phyloP scores from a whole-genome alignment of 1,140 invertebrate species.

The Plectrocnemia conspersa region DNA sequence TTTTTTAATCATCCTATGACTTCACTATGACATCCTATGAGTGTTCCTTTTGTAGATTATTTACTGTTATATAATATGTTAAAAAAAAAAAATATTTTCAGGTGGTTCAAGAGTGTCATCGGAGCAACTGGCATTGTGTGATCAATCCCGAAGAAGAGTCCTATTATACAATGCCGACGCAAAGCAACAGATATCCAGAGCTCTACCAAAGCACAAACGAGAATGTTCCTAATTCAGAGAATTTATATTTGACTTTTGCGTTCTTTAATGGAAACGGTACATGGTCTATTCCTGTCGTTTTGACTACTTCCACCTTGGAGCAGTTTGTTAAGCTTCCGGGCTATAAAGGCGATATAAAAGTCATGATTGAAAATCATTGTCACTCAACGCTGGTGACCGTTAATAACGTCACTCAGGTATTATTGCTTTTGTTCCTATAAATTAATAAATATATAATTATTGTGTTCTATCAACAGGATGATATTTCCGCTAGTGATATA shows the following conservation, averaged over 20 bases:
- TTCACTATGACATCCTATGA: too few species aligned
- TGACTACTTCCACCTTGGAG: constrained; percentile 19
- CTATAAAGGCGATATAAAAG: constrained; percentile 26
- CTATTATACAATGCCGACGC: constrained; percentile 43
- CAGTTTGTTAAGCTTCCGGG: constrained; percentile 29
- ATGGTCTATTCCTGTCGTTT: constrained; percentile 29
- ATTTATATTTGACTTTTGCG: constrained; percentile 26
- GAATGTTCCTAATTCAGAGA: constrained; percentile 1
- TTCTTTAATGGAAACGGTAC: constrained; percentile 16
- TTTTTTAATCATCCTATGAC: too few species aligned
- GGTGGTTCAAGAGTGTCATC: constrained; percentile 36
- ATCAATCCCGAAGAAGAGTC: constrained; percentile 32
- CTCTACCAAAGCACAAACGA: constrained; percentile 20
- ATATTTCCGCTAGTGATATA: constrained; percentile 34
- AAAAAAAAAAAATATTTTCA: constrained; percentile 37
- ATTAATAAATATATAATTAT: constrained; percentile 8
- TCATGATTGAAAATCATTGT: constrained; percentile 21
- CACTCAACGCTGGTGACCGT: constrained; percentile 25
- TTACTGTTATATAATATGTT: too few species aligned
- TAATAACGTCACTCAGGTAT: constrained; percentile 30
- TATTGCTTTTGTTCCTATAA: neutral
- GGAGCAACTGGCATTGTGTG: constrained; percentile 41
- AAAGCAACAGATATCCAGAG: constrained; percentile 42
- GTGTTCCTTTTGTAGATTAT: too few species aligned
- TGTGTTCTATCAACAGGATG: constrained; percentile 19